Evolutionary conservation across 64 coral and sea anemone genomes (phyloP), one percentile per base, ranked within the genome.

Genomic region (Dendrophyllia cribrosa): DNA sequence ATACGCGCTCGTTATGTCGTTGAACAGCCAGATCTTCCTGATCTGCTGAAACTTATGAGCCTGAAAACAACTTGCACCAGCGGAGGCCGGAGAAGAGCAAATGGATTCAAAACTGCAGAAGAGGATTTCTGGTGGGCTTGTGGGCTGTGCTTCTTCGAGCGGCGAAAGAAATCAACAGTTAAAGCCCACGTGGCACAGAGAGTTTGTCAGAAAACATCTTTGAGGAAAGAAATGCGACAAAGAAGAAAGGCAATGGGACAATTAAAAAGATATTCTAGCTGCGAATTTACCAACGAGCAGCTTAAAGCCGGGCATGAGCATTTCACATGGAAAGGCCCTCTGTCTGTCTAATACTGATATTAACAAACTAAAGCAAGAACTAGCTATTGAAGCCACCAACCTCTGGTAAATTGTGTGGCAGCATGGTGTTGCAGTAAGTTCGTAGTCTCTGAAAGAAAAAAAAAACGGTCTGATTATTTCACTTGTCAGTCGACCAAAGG

Each of bases 61-160:
- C 87, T 44, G 21, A 80, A 78, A 51, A 15, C 86, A 25, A 64
- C 86, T 83, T 87, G 86, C 24, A 78, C 65, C 26, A 84, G 80
- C 63, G 77, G 92, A 6, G 92, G 88, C 72, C 86, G 92, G 66
- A 94, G 92, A 45, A 78, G 92, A 34, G 92, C 92, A 52, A 94
- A 94, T 50, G 92, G 92, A 17, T 94, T 83, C 58, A 86, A 88
- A 65, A 88, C 92, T 25, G 92, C 92, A 10, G 92, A 94, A 44
- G 92, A 94, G 43, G 92, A 94, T 59, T 94, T 94, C 67, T 94
- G 92, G 92, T 94, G 92, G 92, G 88, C 85, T 15, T 94, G 92
- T n/a, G 92, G 92, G 13, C 58, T 94, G 58, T 94, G 92, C 15
- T 94, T 74, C 59, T 94, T 94, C 62, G 92, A 94, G 47, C 71